phyloP scores from a whole-genome alignment of 2,113 vertebrate genomes.

The Sceloporus undulatus region DNA sequence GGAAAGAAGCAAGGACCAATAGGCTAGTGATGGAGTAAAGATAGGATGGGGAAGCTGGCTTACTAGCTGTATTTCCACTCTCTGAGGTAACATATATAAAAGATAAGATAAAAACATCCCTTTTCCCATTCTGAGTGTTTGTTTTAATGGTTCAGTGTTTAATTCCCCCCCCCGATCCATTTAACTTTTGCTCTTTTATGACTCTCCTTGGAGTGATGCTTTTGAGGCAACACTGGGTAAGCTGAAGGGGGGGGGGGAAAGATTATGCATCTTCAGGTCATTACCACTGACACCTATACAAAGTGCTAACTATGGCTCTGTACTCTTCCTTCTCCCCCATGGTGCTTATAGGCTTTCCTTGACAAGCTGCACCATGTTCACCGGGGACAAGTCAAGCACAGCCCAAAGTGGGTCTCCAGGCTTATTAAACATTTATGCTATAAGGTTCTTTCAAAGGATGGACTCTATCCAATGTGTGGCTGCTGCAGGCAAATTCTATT shows the following conservation, averaged over 20 bases:
- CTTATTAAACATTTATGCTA: conserved; percentile 79
- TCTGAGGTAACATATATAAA: conserved; percentile 65
- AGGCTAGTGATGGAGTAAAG: conserved; percentile 36
- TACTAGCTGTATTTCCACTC: conserved; percentile 63
- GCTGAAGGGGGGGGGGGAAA: conserved; percentile 45
- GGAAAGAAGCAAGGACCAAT: conserved; percentile 31
- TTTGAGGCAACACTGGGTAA: conserved; percentile 66
- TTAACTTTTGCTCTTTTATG: conserved; percentile 53
- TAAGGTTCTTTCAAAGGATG: conserved; percentile 74
- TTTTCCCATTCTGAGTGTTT: conserved; percentile 64
- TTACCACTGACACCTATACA: conserved; percentile 70
- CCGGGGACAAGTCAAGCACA: conserved; percentile 66
- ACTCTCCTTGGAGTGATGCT: conserved; percentile 55
- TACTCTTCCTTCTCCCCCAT: conserved; percentile 32
- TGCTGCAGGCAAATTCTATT: conserved; percentile 68
- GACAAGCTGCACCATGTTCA: conserved; percentile 71
- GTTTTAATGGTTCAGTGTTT: conserved; percentile 22
- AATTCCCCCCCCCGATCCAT: conserved; percentile 17
- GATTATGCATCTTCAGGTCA: conserved; percentile 65
- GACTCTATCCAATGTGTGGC: conserved; percentile 65
- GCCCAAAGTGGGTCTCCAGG: conserved; percentile 66
- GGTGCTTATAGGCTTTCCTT: conserved; percentile 64
- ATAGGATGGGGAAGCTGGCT: conserved; percentile 19
- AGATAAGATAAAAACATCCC: conserved; percentile 23
- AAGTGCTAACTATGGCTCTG: conserved; percentile 60